Base-by-base conservation (phyloP, 2,113 vertebrate genomes). In the Cavia aperea region DNA sequence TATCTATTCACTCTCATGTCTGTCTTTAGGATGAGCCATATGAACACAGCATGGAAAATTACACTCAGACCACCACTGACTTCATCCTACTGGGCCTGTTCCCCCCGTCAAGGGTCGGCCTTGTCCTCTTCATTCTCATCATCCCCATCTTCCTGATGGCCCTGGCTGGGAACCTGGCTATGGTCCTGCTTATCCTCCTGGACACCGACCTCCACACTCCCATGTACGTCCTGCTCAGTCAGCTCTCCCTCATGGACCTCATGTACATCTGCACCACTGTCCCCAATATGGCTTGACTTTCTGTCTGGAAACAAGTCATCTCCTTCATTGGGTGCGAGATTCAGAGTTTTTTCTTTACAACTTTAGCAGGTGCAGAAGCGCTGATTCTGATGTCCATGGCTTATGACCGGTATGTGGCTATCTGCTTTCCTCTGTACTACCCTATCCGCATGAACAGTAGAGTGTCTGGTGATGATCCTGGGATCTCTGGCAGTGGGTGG, bases 381-480 rank as follows among this genome's bases (percentile, higher is more conserved):
- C 63, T 94, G 29, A 60, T 86, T 4, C 15, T 94, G 54, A 31
- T 58, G 8, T 94, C 73, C 5, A 90, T 86, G 93, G 65, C 93
- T 56, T 93, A 90, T 46, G 82, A 90, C 26, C 56, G 56, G 2
- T 58, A 58, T 58, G 56, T 58, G 56, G 56, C 56, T 21, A 58
- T 58, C 56, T 58, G 92, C 10, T 79, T 15, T 68, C 93, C 88
- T 51, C 93, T 94, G 7, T 75, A 94, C 21, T 90, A 90, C 39
- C 29, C 36, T 19, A 56, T 51, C 19, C 56, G 1, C 8, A 81
- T 94, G 93, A 86, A 68, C 43, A 94, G 36, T 81, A 90, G 93
- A 60, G 10, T 81, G 14, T 86, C 39, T 39, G 39, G 39, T 39
- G 65, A 31, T 65, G 63, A 65, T 31, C 63, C 29, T 65, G 26